phyloP scores from a whole-genome alignment of 2,888 invertebrate genomes.

The Trichogramma dendrolimi region DNA sequence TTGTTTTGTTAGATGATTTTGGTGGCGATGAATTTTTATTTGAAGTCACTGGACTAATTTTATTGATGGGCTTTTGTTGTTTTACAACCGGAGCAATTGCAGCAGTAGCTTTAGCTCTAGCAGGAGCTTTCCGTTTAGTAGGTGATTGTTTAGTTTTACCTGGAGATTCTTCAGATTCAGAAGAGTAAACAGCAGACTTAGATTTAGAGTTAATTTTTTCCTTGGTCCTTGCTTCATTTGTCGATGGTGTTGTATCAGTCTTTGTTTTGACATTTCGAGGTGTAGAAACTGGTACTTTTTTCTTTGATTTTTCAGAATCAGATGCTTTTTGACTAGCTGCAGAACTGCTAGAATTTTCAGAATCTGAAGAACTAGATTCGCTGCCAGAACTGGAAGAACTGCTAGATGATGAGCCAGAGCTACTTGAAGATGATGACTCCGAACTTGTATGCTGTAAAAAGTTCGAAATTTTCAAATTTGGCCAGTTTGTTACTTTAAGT shows the following conservation, averaged over 20 bases:
- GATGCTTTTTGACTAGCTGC: constrained; percentile 47
- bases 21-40: constrained; percentile 42
- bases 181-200: constrained; percentile 44
- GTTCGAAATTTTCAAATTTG: background rate
- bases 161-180: constrained; percentile 48
- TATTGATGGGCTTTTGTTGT: constrained; percentile 53
- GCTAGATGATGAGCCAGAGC: constrained; percentile 48
- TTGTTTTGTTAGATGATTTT: constrained; percentile 44
- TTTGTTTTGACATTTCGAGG: constrained; percentile 45
- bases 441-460: constrained; percentile 46
- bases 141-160: constrained; percentile 44
- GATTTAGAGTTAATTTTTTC: constrained; percentile 41
- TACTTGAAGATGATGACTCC: constrained; percentile 47
- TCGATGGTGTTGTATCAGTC: constrained; percentile 34
- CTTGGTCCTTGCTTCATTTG: constrained; percentile 43
- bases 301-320: constrained; percentile 44
- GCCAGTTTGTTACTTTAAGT: background rate
- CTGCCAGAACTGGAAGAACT: constrained; percentile 50
- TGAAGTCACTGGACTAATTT: constrained; percentile 39
- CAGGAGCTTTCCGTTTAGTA: constrained; percentile 55
- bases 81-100: constrained; percentile 59
- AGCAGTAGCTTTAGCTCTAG: constrained; percentile 64
- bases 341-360: constrained; percentile 48
- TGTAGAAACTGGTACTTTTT: constrained; percentile 32
- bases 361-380: constrained; percentile 49